Evolutionary conservation across 1,140 invertebrate species (phyloP), one percentile per base, ranked within the genome.

Genomic region (Dinothrombium tinctorium): DNA sequence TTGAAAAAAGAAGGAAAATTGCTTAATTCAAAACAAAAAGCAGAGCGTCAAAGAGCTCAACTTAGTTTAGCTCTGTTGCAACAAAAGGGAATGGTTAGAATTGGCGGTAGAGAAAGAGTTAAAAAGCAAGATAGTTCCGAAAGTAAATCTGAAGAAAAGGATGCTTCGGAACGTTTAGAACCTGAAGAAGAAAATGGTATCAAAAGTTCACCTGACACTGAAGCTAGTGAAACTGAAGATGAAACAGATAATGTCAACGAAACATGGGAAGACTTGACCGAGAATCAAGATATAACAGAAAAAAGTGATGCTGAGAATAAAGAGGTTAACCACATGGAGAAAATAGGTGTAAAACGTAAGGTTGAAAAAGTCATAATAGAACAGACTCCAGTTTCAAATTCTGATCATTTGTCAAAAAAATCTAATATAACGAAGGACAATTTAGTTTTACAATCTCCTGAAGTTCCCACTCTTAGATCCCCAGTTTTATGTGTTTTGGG

Each of bases 401-500:
- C 33, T 4, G 12, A 26, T n/a, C 12, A 33, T 36, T 32, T 20
- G 9, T 35, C 20, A n/a, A 33, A 40, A 33, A 47, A 51, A 37
- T 43, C 25, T 50, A 20, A 40, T 56, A 57, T 47, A 52, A 78
- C 62, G 80, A 76, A 67, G 69, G 82, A 29, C 67, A 73, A 53
- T 69, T 26, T 76, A 51, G 74, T 75, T 9, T 26, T 19, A 12
- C 15, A 12, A 26, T 9, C 37, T 12, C 12, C 4, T 25, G 1
- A 22, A 6, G 12, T 14, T 14, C 9, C n/a, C 7, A 17, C 15
- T 19, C 14, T 99, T 2, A 67, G 94, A 42, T 83, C 90, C 0
- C 84, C 89, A 8, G 84, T 99, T 17, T 87, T 99, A 2, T 98
- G 92, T 59, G 92, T 99, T 1, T 62, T 99, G 2, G 94, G 94